phyloP scores from a whole-genome alignment of 2,797 vertebrate species.

The Brachyrhaphis roseni region DNA sequence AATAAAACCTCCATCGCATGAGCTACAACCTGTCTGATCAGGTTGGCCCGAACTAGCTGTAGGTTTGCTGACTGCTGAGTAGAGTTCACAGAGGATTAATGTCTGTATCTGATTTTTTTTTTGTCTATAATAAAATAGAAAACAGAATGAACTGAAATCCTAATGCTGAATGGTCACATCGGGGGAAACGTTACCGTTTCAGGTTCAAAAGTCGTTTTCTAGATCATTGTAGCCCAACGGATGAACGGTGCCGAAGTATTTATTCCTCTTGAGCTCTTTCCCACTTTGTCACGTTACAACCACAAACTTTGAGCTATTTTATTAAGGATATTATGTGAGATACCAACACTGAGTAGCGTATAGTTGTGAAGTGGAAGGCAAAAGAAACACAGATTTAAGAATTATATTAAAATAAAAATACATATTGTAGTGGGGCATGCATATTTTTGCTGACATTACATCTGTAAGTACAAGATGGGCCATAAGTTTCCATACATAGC shows the following conservation, averaged over 20 bases:
- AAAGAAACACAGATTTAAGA: background rate
- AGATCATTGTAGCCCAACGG: background rate
- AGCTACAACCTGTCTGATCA: background rate
- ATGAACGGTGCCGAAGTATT: background rate
- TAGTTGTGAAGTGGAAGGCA: background rate
- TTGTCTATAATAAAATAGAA: no score
- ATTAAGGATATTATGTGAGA: background rate
- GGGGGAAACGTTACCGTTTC: conserved; percentile 23
- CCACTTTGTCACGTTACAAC: background rate
- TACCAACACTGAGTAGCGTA: background rate
- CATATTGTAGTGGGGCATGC: background rate
- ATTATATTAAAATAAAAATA: background rate
- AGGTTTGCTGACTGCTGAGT: background rate
- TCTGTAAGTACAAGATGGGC: no score
- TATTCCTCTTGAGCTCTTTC: background rate
- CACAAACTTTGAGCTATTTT: background rate
- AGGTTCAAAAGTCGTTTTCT: conserved; percentile 3
- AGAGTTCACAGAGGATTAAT: background rate
- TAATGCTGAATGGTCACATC: background rate
- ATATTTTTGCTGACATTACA: no score
- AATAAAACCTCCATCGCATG: background rate
- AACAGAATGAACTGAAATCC: background rate
- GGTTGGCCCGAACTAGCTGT: background rate
- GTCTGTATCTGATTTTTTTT: background rate
- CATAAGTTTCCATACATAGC: no score